Conservation (phyloP, 2,888 invertebrate species). For the Aspidapion aeneum region DNA sequence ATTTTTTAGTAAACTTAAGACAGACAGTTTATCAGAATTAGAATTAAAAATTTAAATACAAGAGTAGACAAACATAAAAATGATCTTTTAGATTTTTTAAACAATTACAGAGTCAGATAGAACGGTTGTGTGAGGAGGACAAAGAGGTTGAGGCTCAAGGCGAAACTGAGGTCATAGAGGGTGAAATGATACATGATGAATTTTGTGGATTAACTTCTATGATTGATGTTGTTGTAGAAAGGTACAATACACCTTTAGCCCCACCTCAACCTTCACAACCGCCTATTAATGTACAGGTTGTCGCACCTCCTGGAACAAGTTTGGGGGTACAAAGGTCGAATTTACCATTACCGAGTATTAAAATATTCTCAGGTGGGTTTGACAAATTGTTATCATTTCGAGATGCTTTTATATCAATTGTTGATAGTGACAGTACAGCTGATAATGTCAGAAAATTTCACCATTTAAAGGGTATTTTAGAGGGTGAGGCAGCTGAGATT, state of each 20-base stretch:
- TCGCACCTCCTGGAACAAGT: background rate
- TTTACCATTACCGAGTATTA: background rate
- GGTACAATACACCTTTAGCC: background rate
- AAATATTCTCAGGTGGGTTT: background rate
- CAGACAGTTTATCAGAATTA: background rate
- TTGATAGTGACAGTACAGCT: background rate
- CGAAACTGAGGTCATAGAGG: background rate
- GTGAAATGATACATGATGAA: too few species aligned
- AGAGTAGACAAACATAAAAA: background rate
- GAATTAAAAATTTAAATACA: background rate
- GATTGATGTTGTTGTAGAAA: background rate
- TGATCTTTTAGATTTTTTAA: background rate
- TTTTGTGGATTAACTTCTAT: background rate
- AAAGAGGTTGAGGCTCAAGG: background rate
- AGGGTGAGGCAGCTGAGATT: background rate
- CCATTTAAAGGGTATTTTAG: background rate
- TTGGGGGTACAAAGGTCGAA: background rate
- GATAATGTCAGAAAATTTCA: background rate
- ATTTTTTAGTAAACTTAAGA: background rate
- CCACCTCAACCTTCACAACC: too few species aligned
- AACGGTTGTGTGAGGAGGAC: background rate
- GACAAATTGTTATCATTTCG: background rate
- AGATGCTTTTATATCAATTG: background rate
- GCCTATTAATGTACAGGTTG: background rate
- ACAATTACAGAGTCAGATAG: background rate